Evolutionary conservation across 2,888 invertebrate species (phyloP), one percentile per base, ranked within the genome.

Genomic region (Drosophila histrio): DNA sequence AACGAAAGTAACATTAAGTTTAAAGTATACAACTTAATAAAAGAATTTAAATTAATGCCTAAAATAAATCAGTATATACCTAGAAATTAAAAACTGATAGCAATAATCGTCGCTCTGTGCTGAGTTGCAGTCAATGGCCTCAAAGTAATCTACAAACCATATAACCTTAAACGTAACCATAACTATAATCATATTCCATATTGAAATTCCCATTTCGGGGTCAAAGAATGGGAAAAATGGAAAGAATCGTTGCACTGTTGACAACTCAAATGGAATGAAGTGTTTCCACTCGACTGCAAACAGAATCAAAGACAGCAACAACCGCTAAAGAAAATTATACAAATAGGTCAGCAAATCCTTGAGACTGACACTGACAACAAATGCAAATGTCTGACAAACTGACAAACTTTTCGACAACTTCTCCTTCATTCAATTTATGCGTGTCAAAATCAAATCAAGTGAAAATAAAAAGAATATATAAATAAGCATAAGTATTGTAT

Each of bases 371-470:
- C 24, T 39, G 46, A 56, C 34, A 30, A 13, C 26, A 73, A 78
- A 83, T 87, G 87, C 85, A 79, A 74, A 87, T 82, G 76, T 69
- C 76, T 73, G 28, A 61, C 74, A 73, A 64, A 71, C 60, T 68
- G 57, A 77, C 30, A 41, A n/a, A n/a, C n/a, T n/a, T 52, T 21
- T 41, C 19, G 24, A 24, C 36, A 15, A 17, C 9, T 53, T 53
- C 41, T 15, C 39, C 26, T 22, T 21, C 21, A 13, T 38, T 67
- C 19, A 52, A 11, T 49, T 32, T 30, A 26, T 72, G 63, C 53
- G 72, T 85, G 82, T 69, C 84, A 79, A 79, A 82, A 73, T 82
- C 41, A 87, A 84, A 85, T 84, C 87, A 87, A 78, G 83, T 79
- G 87, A 73, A 85, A 77, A 68, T 64, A 78, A 79, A 87, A 58